Evolutionary conservation across 2,888 invertebrate species (phyloP).

Genomic region (Tanytarsus gracilentus): DNA sequence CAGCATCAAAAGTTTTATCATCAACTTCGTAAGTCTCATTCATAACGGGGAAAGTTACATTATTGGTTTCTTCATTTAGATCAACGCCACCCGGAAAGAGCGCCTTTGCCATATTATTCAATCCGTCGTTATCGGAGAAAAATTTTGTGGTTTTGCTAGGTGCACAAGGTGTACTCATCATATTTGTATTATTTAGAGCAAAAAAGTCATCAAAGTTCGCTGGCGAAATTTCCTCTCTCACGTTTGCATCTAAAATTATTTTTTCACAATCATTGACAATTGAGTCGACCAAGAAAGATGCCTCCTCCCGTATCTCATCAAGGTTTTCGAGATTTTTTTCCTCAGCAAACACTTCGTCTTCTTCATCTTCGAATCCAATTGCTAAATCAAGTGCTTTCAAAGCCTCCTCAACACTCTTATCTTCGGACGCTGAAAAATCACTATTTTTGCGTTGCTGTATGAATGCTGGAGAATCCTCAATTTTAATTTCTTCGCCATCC

Average conservation of each 20-base stretch:
- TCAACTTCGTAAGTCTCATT: constrained; percentile 30
- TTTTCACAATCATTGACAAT: constrained; percentile 32
- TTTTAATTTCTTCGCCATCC: constrained; percentile 15
- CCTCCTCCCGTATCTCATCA: constrained; percentile 25
- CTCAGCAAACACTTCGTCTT: constrained; percentile 15
- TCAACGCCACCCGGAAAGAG: neutral
- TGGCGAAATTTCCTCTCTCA: neutral
- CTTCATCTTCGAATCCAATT: constrained; percentile 31
- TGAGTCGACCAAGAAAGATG: constrained; percentile 32
- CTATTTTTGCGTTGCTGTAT: constrained; percentile 30
- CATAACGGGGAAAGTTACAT: constrained; percentile 24
- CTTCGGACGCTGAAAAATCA: constrained; percentile 25
- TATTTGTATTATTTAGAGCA: neutral
- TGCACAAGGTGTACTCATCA: constrained; percentile 31
- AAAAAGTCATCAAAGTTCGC: neutral
- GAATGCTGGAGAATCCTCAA: constrained; percentile 28
- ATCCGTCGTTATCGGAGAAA: neutral
- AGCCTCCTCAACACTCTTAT: constrained; percentile 33
- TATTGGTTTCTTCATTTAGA: neutral
- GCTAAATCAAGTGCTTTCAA: constrained; percentile 32
- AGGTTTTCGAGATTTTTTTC: constrained; percentile 7
- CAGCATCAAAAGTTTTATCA: constrained; percentile 29
- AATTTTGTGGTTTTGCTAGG: constrained; percentile 7
- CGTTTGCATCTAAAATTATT: constrained; percentile 30
- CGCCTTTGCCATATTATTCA: neutral